phyloP scores from a whole-genome alignment of 2,113 vertebrate genomes.

The Tapirus terrestris region DNA sequence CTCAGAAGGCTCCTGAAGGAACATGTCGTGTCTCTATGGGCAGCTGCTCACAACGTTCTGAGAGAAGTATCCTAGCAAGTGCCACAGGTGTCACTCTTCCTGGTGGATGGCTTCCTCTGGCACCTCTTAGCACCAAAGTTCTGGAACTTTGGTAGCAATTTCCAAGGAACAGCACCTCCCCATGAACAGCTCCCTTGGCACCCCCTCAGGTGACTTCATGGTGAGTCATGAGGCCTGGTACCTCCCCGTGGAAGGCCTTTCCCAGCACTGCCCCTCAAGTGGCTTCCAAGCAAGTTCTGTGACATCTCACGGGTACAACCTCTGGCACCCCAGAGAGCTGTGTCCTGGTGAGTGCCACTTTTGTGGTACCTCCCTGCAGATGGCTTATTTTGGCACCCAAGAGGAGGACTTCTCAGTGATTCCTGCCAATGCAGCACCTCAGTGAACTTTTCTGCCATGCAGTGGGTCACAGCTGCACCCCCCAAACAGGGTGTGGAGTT shows the following conservation, averaged over 20 bases:
- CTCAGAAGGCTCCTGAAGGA: background rate
- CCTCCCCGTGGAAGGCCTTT: background rate
- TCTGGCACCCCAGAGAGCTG: background rate
- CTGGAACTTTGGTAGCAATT: background rate
- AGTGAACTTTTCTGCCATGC: background rate
- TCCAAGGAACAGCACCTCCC: background rate
- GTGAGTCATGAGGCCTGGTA: background rate
- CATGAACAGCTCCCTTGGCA: background rate
- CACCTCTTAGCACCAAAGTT: background rate
- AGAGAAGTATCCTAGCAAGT: background rate
- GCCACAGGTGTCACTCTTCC: background rate
- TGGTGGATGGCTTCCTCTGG: background rate
- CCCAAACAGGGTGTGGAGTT: background rate
- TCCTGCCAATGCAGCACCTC: background rate
- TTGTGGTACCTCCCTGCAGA: background rate
- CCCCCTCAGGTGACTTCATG: background rate
- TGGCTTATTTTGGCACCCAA: background rate
- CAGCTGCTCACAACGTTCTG: background rate
- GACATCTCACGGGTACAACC: background rate
- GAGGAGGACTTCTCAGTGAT: background rate
- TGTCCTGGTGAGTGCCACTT: background rate
- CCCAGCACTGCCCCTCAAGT: background rate
- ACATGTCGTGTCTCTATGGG: background rate
- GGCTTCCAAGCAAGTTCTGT: background rate
- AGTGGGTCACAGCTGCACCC: fast-evolving